Evolutionary conservation across 2,888 invertebrate species (phyloP).

Genomic region (Punctoribates punctum): DNA sequence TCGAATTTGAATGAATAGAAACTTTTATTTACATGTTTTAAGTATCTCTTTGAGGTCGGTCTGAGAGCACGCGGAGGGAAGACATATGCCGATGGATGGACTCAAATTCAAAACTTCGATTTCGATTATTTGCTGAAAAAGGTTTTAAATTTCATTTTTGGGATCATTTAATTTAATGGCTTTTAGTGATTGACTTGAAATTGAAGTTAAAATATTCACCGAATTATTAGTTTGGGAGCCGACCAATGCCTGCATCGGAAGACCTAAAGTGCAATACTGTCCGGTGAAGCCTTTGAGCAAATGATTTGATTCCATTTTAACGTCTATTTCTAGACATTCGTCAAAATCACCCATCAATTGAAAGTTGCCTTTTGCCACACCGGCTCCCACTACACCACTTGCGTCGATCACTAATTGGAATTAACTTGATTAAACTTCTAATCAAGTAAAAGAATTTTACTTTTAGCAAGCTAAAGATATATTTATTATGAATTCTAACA

Average conservation of each 20-base stretch:
- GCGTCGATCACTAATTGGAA: slow-evolving; percentile 35
- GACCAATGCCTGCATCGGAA: background rate
- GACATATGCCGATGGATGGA: slow-evolving; percentile 37
- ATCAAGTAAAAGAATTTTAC: too few relatives aligned
- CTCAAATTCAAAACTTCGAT: slow-evolving; percentile 9
- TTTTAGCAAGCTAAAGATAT: too few relatives aligned
- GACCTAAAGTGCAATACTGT: background rate
- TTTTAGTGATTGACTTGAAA: too few relatives aligned
- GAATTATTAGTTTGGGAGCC: background rate
- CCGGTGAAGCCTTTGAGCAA: background rate
- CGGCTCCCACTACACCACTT: slow-evolving; percentile 21
- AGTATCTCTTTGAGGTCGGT: slow-evolving; percentile 26
- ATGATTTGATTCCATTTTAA: background rate
- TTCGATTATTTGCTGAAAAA: too few relatives aligned
- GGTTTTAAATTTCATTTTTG: too few relatives aligned
- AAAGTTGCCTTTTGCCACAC: slow-evolving; percentile 34
- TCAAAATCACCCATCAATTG: slow-evolving; percentile 41
- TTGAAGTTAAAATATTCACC: too few relatives aligned
- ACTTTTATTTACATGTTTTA: slow-evolving; percentile 17
- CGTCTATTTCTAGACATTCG: slow-evolving; percentile 28
- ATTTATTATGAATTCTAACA: too few relatives aligned
- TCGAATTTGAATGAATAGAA: too few relatives aligned
- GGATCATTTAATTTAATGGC: too few relatives aligned
- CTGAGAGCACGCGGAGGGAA: slow-evolving; percentile 33
- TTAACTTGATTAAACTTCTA: background rate